Base-by-base conservation (phyloP, 2,113 vertebrate species). In the Nansenia antarctica region DNA sequence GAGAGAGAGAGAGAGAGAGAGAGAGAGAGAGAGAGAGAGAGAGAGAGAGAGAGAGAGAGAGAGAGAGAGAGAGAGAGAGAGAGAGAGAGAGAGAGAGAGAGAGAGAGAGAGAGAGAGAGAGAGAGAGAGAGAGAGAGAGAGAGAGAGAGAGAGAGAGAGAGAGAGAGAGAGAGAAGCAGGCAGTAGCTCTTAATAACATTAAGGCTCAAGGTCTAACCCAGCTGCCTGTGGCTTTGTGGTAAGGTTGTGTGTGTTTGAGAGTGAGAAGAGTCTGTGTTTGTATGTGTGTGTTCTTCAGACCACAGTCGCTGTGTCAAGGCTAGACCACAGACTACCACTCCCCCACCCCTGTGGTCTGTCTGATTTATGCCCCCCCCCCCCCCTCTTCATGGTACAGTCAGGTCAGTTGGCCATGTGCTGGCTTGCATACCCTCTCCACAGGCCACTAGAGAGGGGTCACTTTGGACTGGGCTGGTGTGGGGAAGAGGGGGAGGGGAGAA, bases 391-490 rank as follows among this genome's bases (percentile, higher is more conserved):
- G 42, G 42, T 66, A 65, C 61, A 30, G 45, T 62, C 67, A 74
- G 79, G 83, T 81, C 80, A 84, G 67, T 62, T 72, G 59, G 67
- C n/a, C 45, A 62, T 26, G 22, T 26, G 53, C 53, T 12, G 9
- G 47, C 34, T 31, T 66, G 32, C 42, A 49, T 53, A 61, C 3
- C 58, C 39, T 31, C 58, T 31, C 52, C 74, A 74, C 70, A 27
- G 20, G 24, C 62, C 77, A 69, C 76, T 49, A 37, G 30, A 30
- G 30, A 67, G 55, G 42, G 70, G 72, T 81, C 60, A 70, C 70
- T 67, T 60, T 75, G 57, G 73, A 35, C 26, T 32, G 9, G 72
- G 64, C 35, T 39, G 42, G 54, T 39, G 42, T 39, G 52, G 39
- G 52, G 12, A 26, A 26, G n/a, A 30, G 15, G 57, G 30, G 14